Evolutionary conservation across 1,140 invertebrate species (phyloP), one percentile per base, ranked within the genome.

Genomic region (Drosophila lini): DNA sequence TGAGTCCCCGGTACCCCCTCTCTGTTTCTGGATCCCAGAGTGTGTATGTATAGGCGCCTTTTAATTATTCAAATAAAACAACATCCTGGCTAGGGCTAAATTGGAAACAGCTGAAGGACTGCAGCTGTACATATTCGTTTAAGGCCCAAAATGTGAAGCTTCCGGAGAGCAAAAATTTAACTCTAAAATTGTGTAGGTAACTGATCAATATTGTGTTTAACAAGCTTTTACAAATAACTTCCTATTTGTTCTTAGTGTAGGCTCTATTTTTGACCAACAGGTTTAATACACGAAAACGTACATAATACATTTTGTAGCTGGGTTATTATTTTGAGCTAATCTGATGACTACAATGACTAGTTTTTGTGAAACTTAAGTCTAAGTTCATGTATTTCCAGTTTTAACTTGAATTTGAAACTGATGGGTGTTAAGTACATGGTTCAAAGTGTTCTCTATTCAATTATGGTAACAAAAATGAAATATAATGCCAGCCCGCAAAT

Each of bases 31-130:
- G 22, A 40, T 50, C n/a, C 67, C 67, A 53, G 44, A 38, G 40
- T 74, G 68, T 57, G 65, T 38, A 22, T 22, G 32, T 53, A 15
- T 38, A 15, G 74, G 38, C 48, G 67, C 55, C 73, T 76, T 76
- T 91, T 85, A 91, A 91, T 91, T 91, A 91, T 91, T 91, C 78
- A 88, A 88, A 88, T 80, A 89, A 88, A 83, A 81, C 78, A 76
- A 64, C 64, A 80, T 82, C 69, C 68, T 77, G 80, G 64, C 58
- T 15, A 47, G 32, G 63, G 47, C 16, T 25, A 60, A 53, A 67
- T 64, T 50, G 62, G 65, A 62, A 65, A 44, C 57, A 25, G 48
- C n/a, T 41, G 40, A 47, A 64, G 63, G 36, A 45, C 48, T 28
- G 1, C 11, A 44, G 7, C 34, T 36, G 48, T 19, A 63, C 8